phyloP scores from a whole-genome alignment of 1,140 invertebrate species.

The Colletes latitarsis region DNA sequence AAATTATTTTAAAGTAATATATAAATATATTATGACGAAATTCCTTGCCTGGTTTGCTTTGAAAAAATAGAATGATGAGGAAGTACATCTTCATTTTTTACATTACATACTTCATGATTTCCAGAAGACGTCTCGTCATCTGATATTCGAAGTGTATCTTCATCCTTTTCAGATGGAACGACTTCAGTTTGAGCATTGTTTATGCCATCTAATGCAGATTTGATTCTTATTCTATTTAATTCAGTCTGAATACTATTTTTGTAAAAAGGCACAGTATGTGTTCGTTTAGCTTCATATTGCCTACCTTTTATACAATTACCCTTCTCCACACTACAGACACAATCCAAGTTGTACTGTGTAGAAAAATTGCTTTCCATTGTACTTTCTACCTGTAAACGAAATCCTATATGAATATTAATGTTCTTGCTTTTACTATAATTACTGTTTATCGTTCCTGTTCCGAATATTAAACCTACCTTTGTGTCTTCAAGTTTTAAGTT shows the following conservation, averaged over 20 bases:
- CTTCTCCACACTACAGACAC: slow-evolving; percentile 9
- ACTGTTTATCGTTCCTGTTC: neutral
- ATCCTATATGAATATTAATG: neutral
- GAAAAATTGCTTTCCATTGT: slow-evolving; percentile 24
- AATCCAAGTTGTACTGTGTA: slow-evolving; percentile 1
- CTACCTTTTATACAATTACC: slow-evolving; percentile 26
- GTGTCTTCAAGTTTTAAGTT: slow-evolving; percentile 37
- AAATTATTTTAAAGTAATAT: neutral
- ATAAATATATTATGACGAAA: neutral
- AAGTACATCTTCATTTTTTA: slow-evolving; percentile 24
- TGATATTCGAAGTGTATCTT: neutral
- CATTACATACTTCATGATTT: slow-evolving; percentile 20
- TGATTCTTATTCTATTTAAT: slow-evolving; percentile 38
- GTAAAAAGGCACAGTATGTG: slow-evolving; percentile 39
- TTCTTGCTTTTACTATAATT: slow-evolving; percentile 2
- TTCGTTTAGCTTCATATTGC: slow-evolving; percentile 32
- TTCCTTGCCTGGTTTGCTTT: slow-evolving; percentile 48
- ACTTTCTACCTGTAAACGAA: neutral
- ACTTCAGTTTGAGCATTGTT: slow-evolving; percentile 29
- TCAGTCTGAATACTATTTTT: slow-evolving; percentile 31
- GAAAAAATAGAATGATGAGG: slow-evolving; percentile 5
- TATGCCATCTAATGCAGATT: slow-evolving; percentile 24
- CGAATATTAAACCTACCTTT: neutral
- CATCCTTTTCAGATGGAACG: slow-evolving; percentile 6
- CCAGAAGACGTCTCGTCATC: slow-evolving; percentile 7